These are phyloP conservation scores for Poeciliopsis presidionis DNA, from an alignment of 2,797 vertebrate genomes.

Conservation along the genomic window DNA sequence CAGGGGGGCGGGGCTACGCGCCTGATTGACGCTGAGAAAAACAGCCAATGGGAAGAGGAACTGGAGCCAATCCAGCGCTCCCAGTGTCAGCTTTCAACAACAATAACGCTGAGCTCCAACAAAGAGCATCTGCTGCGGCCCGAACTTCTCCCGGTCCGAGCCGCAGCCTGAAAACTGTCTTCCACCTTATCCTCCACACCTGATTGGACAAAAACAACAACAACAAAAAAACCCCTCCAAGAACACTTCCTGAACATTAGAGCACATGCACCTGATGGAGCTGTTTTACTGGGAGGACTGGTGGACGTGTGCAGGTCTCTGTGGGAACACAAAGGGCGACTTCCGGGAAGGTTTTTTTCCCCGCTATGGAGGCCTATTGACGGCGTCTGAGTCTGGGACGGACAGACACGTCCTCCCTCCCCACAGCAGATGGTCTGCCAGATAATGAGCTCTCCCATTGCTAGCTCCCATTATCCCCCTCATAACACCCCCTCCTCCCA, in stretches of 20 bases:
- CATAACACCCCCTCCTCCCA: neutral
- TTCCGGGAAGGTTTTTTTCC: conserved; percentile 51
- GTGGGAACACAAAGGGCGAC: conserved; percentile 16
- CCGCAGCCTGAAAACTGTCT: conserved; percentile 23
- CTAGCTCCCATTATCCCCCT: conserved; percentile 63
- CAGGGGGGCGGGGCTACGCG: conserved; percentile 24
- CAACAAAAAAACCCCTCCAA: no score
- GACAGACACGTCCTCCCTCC: conserved; percentile 71
- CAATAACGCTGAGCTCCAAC: conserved; percentile 70
- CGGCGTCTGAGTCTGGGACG: conserved; percentile 61
- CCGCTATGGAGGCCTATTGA: conserved; percentile 58
- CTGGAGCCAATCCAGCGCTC: conserved; percentile 78
- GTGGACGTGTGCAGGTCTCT: neutral
- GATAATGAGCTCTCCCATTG: conserved; percentile 77
- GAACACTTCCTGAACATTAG: neutral
- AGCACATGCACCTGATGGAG: neutral
- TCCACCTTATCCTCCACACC: neutral
- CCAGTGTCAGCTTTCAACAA: conserved; percentile 72
- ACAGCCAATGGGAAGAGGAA: conserved; percentile 81
- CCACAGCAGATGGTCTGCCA: conserved; percentile 74
- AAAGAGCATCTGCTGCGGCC: conserved; percentile 78
- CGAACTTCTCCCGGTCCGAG: conserved; percentile 58
- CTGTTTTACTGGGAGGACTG: neutral
- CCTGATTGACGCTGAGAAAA: conserved; percentile 38
- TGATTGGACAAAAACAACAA: neutral